A percentile compares a stretch with the other conserved stretches of the same genome.
Evolutionary conservation across 2,888 invertebrate genomes (phyloP).

Genomic region (Autographa pulchrina): DNA sequence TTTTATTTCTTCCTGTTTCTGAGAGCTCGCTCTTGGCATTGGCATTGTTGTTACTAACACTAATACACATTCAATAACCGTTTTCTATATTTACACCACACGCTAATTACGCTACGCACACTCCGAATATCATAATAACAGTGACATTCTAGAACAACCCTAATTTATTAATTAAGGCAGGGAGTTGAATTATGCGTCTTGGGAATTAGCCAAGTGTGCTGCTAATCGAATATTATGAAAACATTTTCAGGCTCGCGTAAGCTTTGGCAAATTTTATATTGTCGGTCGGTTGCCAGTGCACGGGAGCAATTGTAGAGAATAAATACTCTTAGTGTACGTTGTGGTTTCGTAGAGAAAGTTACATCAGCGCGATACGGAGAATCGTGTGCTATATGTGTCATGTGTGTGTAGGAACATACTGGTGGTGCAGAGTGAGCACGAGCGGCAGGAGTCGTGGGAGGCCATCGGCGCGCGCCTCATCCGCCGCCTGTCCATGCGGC

Average conservation of each 20-base stretch:
- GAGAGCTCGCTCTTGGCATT: conserved; percentile 81
- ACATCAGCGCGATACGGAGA: conserved; percentile 59
- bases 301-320: conserved; percentile 65
- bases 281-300: conserved; percentile 70
- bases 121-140: conserved; percentile 11
- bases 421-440: conserved; percentile 97
- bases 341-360: conserved; percentile 63
- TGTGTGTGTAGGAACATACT: conserved; percentile 93
- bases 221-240: conserved; percentile 81
- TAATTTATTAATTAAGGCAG: conserved; percentile 73
- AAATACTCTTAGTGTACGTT: conserved; percentile 69
- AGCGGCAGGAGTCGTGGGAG: conserved; percentile 97
- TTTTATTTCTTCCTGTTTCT: conserved; percentile 82
- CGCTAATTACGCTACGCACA: background rate
- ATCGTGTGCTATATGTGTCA: conserved; percentile 68
- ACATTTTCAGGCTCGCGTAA: conserved; percentile 74
- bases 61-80: conserved; percentile 45
- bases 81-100: conserved; percentile 14
- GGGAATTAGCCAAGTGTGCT: conserved; percentile 79
- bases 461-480: conserved; percentile 98
- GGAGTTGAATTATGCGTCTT: conserved; percentile 71
- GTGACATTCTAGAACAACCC: conserved; percentile 53
- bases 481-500: conserved; percentile 98
- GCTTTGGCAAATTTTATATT: conserved; percentile 79
- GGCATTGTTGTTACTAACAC: conserved; percentile 69